A percentile compares a stretch with the other conserved stretches of the same genome.
Evolutionary conservation across 2,113 vertebrate species (phyloP).

Genomic region (Fulica atra): DNA sequence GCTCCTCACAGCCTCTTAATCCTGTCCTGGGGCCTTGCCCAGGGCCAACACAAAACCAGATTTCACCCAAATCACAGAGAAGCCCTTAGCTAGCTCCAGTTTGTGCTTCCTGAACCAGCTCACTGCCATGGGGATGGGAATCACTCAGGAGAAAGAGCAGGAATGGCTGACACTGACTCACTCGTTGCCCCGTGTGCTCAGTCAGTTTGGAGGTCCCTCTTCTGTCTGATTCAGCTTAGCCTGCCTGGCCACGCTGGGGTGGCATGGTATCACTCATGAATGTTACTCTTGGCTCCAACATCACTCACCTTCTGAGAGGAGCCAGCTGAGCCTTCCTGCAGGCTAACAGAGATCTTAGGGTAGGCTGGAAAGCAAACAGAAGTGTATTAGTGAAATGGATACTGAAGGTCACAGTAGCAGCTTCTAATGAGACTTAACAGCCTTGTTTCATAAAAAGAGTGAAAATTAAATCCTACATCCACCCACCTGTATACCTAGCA

Average conservation of each 20-base stretch:
- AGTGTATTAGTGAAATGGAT: neutral
- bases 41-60: neutral
- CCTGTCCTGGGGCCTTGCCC: neutral
- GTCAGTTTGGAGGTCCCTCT: neutral
- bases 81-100: neutral
- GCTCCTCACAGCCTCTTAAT: neutral
- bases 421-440: neutral
- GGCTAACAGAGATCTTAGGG: constrained; percentile 50
- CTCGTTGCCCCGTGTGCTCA: fast-evolving
- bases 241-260: neutral
- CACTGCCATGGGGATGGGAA: neutral
- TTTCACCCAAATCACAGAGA: neutral
- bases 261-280: neutral
- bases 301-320: constrained; percentile 46
- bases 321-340: constrained; percentile 30
- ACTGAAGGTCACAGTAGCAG: neutral
- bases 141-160: fast-evolving
- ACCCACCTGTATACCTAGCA: neutral
- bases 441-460: neutral
- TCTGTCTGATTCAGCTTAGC: neutral
- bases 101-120: neutral
- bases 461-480: neutral
- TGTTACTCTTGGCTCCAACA: neutral
- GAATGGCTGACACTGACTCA: neutral
- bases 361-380: constrained; percentile 69